Evolutionary conservation across 2,797 vertebrate genomes (phyloP).

Genomic region (Crenuchus spilurus): DNA sequence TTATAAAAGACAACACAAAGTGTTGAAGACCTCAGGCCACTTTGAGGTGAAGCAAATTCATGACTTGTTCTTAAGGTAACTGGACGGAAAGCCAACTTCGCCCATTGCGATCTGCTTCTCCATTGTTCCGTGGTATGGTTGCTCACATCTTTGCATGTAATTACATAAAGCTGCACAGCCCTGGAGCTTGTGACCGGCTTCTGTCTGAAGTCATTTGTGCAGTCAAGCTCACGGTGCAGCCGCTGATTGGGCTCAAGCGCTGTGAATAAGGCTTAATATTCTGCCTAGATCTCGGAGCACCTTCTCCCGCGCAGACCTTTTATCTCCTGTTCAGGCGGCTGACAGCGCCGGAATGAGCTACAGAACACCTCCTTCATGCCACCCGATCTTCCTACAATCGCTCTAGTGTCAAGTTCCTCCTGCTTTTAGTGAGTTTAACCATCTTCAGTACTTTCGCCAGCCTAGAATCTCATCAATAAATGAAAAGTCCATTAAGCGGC

Average conservation of each 20-base stretch:
- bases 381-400: background rate
- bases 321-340: constrained; percentile 12
- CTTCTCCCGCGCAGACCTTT: constrained; percentile 3
- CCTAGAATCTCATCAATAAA: constrained; percentile 51
- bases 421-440: constrained; percentile 18
- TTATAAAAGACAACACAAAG: background rate
- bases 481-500: constrained; percentile 44
- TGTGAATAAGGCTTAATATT: constrained; percentile 43
- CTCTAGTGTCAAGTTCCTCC: background rate
- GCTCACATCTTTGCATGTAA: constrained; percentile 37
- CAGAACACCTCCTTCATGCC: background rate
- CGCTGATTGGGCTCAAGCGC: constrained; percentile 30
- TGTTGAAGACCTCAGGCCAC: background rate
- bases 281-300: constrained; percentile 25
- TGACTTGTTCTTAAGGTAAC: constrained; percentile 1
- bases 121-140: constrained; percentile 5
- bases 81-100: background rate
- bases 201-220: constrained; percentile 52
- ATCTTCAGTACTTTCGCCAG: background rate
- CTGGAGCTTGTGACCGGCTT: constrained; percentile 45
- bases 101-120: constrained; percentile 11
- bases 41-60: constrained; percentile 2
- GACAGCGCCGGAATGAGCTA: constrained; percentile 4
- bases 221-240: constrained; percentile 23
- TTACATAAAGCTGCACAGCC: constrained; percentile 47